Evolutionary conservation across 2,797 vertebrate species (phyloP), one percentile per base, ranked within the genome.

Genomic region (Erpetoichthys calabaricus): DNA sequence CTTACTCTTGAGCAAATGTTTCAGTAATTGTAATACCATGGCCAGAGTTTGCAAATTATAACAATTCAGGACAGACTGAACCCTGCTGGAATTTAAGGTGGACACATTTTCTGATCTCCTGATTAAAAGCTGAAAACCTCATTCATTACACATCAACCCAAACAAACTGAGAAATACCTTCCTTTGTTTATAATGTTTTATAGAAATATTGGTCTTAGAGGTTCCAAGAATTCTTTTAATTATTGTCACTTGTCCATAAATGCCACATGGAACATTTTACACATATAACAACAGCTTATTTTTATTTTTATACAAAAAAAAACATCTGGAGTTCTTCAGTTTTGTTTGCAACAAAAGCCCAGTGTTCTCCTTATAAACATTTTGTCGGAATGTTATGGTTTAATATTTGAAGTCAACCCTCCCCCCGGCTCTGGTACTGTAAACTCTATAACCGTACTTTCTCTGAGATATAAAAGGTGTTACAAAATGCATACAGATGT

Each of bases 271-370:
- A 60, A 60, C 59, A 60, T 60, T 56, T 51, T 60, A 55, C 49
- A 49, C 54, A 47, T 53, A 45, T 42, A 60, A 57, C 43, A 58
- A 51, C 55, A 62, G 57, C 58, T 52, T 59, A 57, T 60, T 62
- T 54, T 56, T 59, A 53, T 45, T 59, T 58, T 56, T 55, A 51
- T 57, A 55, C 51, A 44, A 52, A 60, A 60, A 10, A 53, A 50
- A 46, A 62, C 67, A 68, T 65, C 62, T 68, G 67, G 57, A 64
- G 60, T 51, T 55, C 45, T 62, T 64, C 61, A 64, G 53, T n/a
- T 42, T 45, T 61, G 65, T 59, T 62, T 60, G 51, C 56, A 59
- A 62, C 56, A 60, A 66, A 64, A 58, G 56, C 57, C 56, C 54
- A 51, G 52, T 52, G 45, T 59, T 64, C 51, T 56, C 45, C 51